Percentiles rank a stretch among this genome's conserved stretches.
phyloP scores from a whole-genome alignment of 2,888 invertebrate species.

The Laothoe populi region DNA sequence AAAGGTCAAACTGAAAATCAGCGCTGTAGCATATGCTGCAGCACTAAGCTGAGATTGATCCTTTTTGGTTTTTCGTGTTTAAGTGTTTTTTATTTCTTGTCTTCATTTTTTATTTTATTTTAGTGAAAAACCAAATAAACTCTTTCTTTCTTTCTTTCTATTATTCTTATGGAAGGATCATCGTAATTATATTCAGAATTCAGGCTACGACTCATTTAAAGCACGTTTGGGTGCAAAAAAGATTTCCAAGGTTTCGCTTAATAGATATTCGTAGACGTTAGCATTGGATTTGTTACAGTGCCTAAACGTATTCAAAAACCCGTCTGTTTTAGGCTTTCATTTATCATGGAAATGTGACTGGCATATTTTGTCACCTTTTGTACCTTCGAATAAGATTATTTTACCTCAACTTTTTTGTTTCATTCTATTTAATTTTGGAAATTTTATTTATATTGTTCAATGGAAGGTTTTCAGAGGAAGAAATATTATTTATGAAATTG shows the following conservation, averaged over 20 bases:
- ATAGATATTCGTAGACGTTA: slow-evolving; percentile 21
- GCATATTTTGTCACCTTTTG: slow-evolving; percentile 19
- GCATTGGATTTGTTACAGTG: slow-evolving; percentile 9
- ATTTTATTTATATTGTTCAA: background rate
- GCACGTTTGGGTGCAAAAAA: slow-evolving; percentile 19
- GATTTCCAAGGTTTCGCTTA: slow-evolving; percentile 18
- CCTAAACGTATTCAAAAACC: slow-evolving; percentile 17
- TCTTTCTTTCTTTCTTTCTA: no score
- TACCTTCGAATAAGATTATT: background rate
- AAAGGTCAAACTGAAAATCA: no score
- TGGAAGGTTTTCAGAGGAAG: no score
- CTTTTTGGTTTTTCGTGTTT: no score
- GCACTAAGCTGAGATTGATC: no score
- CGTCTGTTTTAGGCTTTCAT: slow-evolving; percentile 17
- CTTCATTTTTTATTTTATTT: no score
- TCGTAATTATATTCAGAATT: slow-evolving; percentile 5
- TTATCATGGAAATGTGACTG: slow-evolving; percentile 22
- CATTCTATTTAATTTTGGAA: background rate
- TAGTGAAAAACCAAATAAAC: no score
- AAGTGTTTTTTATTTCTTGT: no score
- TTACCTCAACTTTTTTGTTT: slow-evolving; percentile 2
- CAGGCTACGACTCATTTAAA: slow-evolving; percentile 4
- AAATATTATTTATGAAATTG: no score
- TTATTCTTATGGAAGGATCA: background rate
- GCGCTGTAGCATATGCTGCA: no score